Percentiles rank a stretch among this genome's conserved stretches.
These are phyloP conservation scores for Diachrysia chrysitis DNA, from an alignment of 2,888 invertebrate genomes.

Conservation along the genomic window DNA sequence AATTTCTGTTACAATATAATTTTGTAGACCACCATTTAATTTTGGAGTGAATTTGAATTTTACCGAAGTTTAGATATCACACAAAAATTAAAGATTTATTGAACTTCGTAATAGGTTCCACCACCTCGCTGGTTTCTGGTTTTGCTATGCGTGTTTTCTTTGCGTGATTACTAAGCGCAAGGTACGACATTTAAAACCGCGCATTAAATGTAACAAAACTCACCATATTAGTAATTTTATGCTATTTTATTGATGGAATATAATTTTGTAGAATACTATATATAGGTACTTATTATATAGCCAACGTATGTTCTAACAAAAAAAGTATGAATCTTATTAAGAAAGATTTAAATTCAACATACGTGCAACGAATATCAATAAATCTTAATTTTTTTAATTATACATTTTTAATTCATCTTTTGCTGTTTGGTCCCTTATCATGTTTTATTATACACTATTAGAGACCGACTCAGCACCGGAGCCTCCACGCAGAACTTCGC, in stretches of 20 bases:
- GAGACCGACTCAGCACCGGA: conserved; percentile 90
- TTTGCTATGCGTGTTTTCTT: conserved; percentile 68
- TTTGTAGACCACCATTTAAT: conserved; percentile 69
- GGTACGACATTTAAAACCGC: conserved; percentile 54
- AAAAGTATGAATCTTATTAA: not conserved
- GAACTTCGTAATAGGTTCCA: conserved; percentile 71
- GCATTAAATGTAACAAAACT: conserved; percentile 34
- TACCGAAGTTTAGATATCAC: conserved; percentile 61
- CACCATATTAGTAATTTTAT: not conserved
- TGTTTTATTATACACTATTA: conserved; percentile 84
- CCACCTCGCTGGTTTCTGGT: conserved; percentile 66
- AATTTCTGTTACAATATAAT: conserved; percentile 66
- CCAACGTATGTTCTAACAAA: too few relatives aligned
- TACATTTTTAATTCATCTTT: conserved; percentile 61
- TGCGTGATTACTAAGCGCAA: conserved; percentile 45
- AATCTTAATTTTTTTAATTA: conserved; percentile 33
- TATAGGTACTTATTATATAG: too few relatives aligned
- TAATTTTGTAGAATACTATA: too few relatives aligned
- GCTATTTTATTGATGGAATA: too few relatives aligned
- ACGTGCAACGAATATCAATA: conserved; percentile 61
- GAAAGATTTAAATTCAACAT: conserved; percentile 23
- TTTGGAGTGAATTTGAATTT: conserved; percentile 79
- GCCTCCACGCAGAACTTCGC: conserved; percentile 90
- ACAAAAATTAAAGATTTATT: conserved; percentile 69
- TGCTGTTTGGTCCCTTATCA: conserved; percentile 72